Evolutionary conservation across 2,113 vertebrate genomes (phyloP).

Genomic region (Oreochromis niloticus): DNA sequence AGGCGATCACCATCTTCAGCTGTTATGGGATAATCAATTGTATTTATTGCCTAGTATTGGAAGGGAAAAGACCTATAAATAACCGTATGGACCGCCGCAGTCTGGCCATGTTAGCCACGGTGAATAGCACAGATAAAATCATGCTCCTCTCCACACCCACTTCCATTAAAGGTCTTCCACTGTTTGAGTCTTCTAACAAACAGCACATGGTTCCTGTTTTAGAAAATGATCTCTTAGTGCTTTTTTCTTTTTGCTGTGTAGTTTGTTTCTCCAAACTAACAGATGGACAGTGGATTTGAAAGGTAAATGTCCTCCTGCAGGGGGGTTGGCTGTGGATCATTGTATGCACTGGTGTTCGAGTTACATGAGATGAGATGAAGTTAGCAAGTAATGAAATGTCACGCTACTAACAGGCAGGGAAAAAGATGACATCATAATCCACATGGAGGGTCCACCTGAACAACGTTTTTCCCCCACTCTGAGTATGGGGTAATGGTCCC

Average conservation of each 20-base stretch:
- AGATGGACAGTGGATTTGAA: background rate
- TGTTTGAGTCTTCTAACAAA: conserved; percentile 8
- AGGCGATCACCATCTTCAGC: background rate
- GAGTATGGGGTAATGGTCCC: background rate
- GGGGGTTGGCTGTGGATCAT: background rate
- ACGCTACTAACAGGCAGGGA: conserved; percentile 31
- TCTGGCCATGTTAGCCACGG: conserved; percentile 8
- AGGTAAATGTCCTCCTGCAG: background rate
- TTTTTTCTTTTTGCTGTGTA: conserved; percentile 18
- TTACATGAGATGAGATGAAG: conserved; percentile 50
- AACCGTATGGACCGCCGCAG: background rate
- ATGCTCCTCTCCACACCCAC: background rate
- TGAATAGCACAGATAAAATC: background rate
- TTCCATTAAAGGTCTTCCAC: conserved; percentile 2
- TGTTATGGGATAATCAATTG: conserved; percentile 34
- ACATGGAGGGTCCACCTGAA: background rate
- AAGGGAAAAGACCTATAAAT: background rate
- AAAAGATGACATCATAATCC: background rate
- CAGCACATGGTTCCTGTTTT: conserved; percentile 52
- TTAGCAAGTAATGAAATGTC: conserved; percentile 50
- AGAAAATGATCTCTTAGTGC: conserved; percentile 8
- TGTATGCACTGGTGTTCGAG: conserved; percentile 5
- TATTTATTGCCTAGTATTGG: conserved; percentile 16
- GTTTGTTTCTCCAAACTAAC: conserved; percentile 13
- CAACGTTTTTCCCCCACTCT: background rate